phyloP scores from a whole-genome alignment of 2,888 invertebrate species.

The Selenia dentaria region DNA sequence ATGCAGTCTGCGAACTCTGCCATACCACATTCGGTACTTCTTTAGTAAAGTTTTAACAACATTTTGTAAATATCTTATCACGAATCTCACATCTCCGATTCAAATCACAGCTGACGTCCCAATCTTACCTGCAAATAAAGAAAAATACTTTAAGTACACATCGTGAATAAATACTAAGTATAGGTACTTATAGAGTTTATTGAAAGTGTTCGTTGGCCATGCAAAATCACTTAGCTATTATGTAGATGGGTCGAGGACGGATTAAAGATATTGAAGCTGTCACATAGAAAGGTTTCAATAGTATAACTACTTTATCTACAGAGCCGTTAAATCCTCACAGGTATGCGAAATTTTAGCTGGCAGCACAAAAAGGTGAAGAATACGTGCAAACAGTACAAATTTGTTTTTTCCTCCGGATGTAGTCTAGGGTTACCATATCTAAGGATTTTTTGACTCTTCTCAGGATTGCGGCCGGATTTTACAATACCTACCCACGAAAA shows the following conservation, averaged over 20 bases:
- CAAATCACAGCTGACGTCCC: conserved; percentile 30
- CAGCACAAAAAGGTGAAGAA: conserved; percentile 3
- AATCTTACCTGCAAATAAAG: conserved; percentile 55
- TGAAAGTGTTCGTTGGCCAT: conserved; percentile 32
- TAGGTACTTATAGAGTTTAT: conserved; percentile 1
- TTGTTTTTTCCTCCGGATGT: conserved; percentile 2
- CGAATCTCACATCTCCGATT: conserved; percentile 11
- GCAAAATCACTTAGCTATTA: conserved; percentile 51
- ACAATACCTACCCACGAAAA: too few relatives aligned
- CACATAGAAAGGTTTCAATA: conserved; percentile 39
- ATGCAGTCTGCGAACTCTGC: conserved; percentile 7
- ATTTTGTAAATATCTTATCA: conserved; percentile 24
- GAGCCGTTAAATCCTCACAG: conserved; percentile 35
- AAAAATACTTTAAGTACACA: conserved; percentile 33
- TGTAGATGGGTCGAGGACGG: conserved; percentile 38
- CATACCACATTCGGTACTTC: conserved; percentile 1
- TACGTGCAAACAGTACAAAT: neutral
- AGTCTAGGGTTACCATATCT: too few relatives aligned
- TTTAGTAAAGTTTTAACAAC: conserved; percentile 13
- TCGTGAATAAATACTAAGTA: conserved; percentile 7
- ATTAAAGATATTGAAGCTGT: conserved; percentile 42
- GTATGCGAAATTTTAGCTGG: conserved; percentile 13
- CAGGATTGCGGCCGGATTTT: too few relatives aligned
- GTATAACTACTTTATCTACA: conserved; percentile 31
- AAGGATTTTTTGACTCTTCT: too few relatives aligned